phyloP scores from a whole-genome alignment of 2,113 vertebrate species.

The Theristicus caerulescens region DNA sequence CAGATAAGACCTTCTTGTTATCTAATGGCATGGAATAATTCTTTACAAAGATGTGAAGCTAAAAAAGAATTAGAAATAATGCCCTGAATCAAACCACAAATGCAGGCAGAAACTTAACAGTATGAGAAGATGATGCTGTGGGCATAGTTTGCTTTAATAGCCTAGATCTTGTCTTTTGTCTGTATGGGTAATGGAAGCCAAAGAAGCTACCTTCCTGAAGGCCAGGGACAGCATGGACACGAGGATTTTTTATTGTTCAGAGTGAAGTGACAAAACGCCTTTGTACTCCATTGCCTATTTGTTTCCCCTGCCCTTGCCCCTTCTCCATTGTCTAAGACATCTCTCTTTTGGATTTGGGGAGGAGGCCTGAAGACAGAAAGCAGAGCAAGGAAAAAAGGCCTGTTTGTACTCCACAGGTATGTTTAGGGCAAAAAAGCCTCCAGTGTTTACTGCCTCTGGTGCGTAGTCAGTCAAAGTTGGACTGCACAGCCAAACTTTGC shows the following conservation, averaged over 20 bases:
- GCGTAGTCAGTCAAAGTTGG: neutral
- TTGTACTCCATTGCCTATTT: neutral
- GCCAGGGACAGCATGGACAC: neutral
- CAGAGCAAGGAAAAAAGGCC: neutral
- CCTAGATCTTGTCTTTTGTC: neutral
- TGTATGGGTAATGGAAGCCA: neutral
- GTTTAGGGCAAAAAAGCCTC: neutral
- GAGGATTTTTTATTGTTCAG: neutral
- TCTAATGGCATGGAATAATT: neutral
- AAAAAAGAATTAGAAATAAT: neutral
- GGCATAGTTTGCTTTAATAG: neutral
- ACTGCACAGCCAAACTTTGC: neutral
- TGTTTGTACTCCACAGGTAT: neutral
- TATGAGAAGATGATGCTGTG: neutral
- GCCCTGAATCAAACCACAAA: neutral
- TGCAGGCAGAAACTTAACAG: neutral
- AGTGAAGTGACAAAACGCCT: neutral
- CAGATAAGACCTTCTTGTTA: neutral
- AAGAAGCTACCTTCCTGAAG: neutral
- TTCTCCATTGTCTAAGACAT: neutral
- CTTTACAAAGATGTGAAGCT: neutral
- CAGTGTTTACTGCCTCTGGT: neutral
- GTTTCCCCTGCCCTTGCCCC: neutral
- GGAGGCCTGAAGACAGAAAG: neutral
- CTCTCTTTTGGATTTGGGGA: neutral